Evolutionary conservation across 2,797 vertebrate species (phyloP).

Genomic region (Poliocrania exsul): DNA sequence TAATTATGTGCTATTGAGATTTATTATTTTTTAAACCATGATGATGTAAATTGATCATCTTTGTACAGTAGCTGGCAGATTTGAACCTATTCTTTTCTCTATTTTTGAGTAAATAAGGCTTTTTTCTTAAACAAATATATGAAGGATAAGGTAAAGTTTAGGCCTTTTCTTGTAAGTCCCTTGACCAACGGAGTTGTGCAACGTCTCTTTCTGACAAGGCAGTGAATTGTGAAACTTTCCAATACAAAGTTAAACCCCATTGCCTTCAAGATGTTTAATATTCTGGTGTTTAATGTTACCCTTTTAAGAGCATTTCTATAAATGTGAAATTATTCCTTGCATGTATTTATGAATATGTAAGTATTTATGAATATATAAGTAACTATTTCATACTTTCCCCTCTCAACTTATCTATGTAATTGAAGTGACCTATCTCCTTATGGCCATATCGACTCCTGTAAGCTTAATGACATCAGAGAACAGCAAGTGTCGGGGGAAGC

Average conservation of each 20-base stretch:
- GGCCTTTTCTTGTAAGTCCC: neutral
- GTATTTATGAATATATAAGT: neutral
- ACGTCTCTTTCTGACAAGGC: neutral
- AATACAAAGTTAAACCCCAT: neutral
- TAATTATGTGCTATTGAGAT: neutral
- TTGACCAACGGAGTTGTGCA: neutral
- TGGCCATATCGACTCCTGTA: neutral
- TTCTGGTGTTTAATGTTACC: neutral
- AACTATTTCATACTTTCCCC: neutral
- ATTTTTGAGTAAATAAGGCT: neutral
- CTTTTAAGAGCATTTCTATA: neutral
- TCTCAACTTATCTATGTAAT: neutral
- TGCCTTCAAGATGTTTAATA: neutral
- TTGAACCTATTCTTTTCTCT: neutral
- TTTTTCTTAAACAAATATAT: neutral
- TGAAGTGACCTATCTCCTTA: neutral
- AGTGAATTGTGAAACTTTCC: neutral
- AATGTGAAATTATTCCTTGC: neutral
- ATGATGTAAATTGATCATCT: accelerated
- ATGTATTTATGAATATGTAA: neutral
- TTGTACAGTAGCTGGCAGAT: neutral
- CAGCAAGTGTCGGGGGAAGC: neutral
- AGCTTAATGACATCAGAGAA: neutral
- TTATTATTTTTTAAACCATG: accelerated
- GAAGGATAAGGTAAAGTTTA: neutral